Percentiles rank a stretch among this genome's conserved stretches.
phyloP scores from a whole-genome alignment of 2,888 invertebrate species.

The Petrolisthes manimaculis region DNA sequence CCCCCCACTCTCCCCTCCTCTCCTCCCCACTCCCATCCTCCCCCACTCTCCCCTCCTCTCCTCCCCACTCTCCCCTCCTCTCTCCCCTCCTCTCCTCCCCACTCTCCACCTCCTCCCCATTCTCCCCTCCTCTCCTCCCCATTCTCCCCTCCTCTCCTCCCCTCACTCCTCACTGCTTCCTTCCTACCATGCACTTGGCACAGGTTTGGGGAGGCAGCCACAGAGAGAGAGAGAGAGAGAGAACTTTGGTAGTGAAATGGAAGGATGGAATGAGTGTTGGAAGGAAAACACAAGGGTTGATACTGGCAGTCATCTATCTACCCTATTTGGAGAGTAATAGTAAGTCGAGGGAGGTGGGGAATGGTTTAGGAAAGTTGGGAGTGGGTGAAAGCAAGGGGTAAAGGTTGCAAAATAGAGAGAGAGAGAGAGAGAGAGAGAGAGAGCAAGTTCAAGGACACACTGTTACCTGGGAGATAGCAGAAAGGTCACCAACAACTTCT shows the following conservation, averaged over 20 bases:
- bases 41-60: background rate
- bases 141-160: background rate
- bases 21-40: background rate
- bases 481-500: too few relatives aligned
- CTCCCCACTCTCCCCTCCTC: background rate
- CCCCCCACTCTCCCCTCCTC: background rate
- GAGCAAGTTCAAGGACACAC: too few relatives aligned
- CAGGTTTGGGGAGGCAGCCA: too few relatives aligned
- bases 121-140: background rate
- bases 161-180: background rate
- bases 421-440: background rate
- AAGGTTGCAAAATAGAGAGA: too few relatives aligned
- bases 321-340: too few relatives aligned
- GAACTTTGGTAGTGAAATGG: background rate
- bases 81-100: background rate
- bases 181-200: too few relatives aligned
- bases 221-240: too few relatives aligned
- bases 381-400: background rate
- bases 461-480: too few relatives aligned
- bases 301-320: too few relatives aligned
- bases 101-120: background rate
- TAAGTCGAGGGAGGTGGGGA: too few relatives aligned
- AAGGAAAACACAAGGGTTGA: too few relatives aligned
- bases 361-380: background rate
- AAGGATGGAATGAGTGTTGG: too few relatives aligned